Base-by-base conservation (phyloP, 2,113 vertebrate genomes). In the Pithys albifrons region DNA sequence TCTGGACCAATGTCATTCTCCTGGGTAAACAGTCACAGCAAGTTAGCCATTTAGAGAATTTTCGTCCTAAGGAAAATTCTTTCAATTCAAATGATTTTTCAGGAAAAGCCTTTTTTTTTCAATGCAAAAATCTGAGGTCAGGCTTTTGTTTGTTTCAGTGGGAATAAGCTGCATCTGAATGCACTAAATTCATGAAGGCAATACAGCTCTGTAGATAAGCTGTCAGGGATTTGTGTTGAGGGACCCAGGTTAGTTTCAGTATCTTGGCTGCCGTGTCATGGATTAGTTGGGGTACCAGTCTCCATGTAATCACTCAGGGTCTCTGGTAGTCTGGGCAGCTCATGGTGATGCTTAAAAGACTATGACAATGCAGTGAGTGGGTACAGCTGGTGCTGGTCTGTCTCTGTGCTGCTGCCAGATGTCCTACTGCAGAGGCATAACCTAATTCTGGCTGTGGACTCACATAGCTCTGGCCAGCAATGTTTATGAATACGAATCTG, bases 31-130 rank as follows among this genome's bases (percentile, higher is more conserved):
- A 28, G 12, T 49, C n/a, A 24, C 23, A 48, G 9, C n/a, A 73
- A 86, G 29, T 71, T 77, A 86, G 64, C 6, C 4, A 10, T 90
- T 88, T 66, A 73, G 37, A 27, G 19, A 33, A 45, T 76, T 88
- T 77, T 54, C 80, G 16, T 48, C 18, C 31, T 64, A 75, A 41
- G 48, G 25, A 87, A 89, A 91, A 86, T 72, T 13, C 13, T 41
- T 62, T 65, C 16, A 41, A 4, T 15, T 74, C 24, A 87, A 59
- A 23, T 19, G 14, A 55, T 65, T 84, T 91, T 93, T 64, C 29
- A 43, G 66, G 28, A 94, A 93, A 95, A 80, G 3, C 1, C 15
- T 95, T 95, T 95, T 95, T 93, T 87, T 89, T 95, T 43, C 65
- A 82, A 37, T 13, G 25, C 59, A 96, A 85, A 95, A 86, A 33